These are phyloP conservation scores for Cephus sareptanus DNA, from an alignment of 2,888 invertebrate species.

Conservation along the genomic window DNA sequence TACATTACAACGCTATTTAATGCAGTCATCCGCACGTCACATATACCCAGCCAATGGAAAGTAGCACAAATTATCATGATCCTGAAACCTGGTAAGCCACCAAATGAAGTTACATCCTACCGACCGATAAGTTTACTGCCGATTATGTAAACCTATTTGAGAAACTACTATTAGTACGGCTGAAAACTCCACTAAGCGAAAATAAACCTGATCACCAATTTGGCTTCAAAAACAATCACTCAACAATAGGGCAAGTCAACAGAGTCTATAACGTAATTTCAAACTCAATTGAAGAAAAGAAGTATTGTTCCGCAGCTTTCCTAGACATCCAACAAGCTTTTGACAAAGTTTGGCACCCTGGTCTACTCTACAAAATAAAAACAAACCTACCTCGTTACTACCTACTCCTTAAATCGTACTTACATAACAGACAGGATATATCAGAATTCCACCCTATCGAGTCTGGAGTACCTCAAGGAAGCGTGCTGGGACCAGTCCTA, in stretches of 20 bases:
- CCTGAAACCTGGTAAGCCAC: constrained; percentile 35
- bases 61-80: constrained; percentile 26
- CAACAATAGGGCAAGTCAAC: constrained; percentile 15
- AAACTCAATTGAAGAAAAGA: constrained; percentile 6
- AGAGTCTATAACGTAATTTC: neutral
- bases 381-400: neutral
- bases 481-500: constrained; percentile 31
- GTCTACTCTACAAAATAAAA: constrained; percentile 6
- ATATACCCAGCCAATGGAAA: constrained; percentile 43
- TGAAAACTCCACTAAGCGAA: constrained; percentile 21
- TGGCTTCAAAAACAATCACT: constrained; percentile 28
- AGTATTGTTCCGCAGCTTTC: constrained; percentile 3
- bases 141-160: constrained; percentile 36
- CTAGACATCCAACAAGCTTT: constrained; percentile 3
- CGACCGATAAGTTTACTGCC: constrained; percentile 37
- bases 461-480: constrained; percentile 30
- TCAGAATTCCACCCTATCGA: constrained; percentile 6
- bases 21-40: constrained; percentile 33
- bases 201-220: constrained; percentile 32
- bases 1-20: constrained; percentile 38
- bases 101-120: constrained; percentile 30
- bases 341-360: neutral
- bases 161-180: constrained; percentile 32
- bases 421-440: neutral
- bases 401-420: constrained; percentile 6